Base-by-base conservation (phyloP, 2,113 vertebrate genomes). In the Dendrocopos noguchii region DNA sequence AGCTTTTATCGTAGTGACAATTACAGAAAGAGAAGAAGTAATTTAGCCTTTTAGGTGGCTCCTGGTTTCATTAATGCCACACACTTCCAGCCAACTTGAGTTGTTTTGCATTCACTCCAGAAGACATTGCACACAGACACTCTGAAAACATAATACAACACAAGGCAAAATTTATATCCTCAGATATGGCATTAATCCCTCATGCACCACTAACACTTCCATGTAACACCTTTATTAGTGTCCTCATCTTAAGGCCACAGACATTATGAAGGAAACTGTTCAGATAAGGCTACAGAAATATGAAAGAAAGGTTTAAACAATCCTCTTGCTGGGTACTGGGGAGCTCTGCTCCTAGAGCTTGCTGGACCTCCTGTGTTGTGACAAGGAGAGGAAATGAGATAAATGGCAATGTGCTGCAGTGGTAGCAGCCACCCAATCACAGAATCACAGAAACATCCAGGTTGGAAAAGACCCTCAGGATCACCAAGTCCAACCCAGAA, bases 1-100 rank as follows among this genome's bases (percentile, higher is more conserved):
- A 90, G 80, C 70, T 88, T 96, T 93, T 95, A 90, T 91, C 91
- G 80, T 88, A 79, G 80, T 84, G 83, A 70, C 90, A 95, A 95
- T 95, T 94, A 90, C 66, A 96, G 88, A 95, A 91, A 75, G 83
- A 94, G 68, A 86, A 95, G 93, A 95, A 72, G 95, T 92, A 95
- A 95, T 96, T 91, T 84, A 75, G 50, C 79, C 83, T 93, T 94
- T 93, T 88, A 90, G 91, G 86, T 90, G 59, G 73, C 75, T 95
- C 88, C 68, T 76, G 55, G 77, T 95, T 96, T 96, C 90, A 92
- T 92, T 93, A 92, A 86, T 81, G 86, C 74, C 70, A 39, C 57
- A 90, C 70, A 84, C 80, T 93, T 91, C 60, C 61, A 95, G 72
- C 36, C 0, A 0, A 65, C 83, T 79, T 20, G 53, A 90, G 80